Base-by-base conservation (phyloP, 1,140 invertebrate species). In the honey bee (Apis mellifera) region DNA sequence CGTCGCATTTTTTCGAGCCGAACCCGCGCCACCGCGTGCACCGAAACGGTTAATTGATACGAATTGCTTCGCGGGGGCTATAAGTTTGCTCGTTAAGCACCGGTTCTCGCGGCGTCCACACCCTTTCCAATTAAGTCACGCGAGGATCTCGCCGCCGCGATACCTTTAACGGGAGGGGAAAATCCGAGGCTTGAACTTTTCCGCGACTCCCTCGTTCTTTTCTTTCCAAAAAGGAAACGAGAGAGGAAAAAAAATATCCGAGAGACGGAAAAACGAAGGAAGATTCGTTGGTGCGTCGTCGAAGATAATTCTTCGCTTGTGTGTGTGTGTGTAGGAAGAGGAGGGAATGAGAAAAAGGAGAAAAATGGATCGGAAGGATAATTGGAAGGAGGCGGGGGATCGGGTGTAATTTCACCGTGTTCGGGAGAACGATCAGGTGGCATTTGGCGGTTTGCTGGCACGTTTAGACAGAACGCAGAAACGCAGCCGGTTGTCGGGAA, bases 21-120 rank as follows among this genome's bases (percentile, higher is more conserved):
- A 42, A 7, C 32, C 32, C 32, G 32, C 32, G 32, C 32, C 32
- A 19, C 82, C 83, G 73, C 70, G 26, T 26, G 84, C 86, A 76
- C 80, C 84, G 87, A 88, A 88, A 87, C 88, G 86, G 89, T 91
- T 92, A 92, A 93, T 92, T 92, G 90, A 92, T 93, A 91, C 89
- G 89, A 92, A 92, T 90, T 86, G 89, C 89, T 71, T 78, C 76
- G 76, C 83, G 50, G 66, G 4, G 72, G 21, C 65, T 57, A 66
- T 77, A 86, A 83, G 50, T 81, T 59, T 80, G 69, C 69, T 84
- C 72, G 66, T 68, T 76, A 59, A 62, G 55, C 42, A 32, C 73
- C 62, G 76, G 76, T 86, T 83, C 21, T 83, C 71, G 26, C 60
- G 32, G 82, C 50, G 84, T 86, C 82, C 82, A 71, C 76, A 84